Evolutionary conservation across 2,888 invertebrate genomes (phyloP), one percentile per base, ranked within the genome.

Genomic region (Drosophila pseudotalamancana): DNA sequence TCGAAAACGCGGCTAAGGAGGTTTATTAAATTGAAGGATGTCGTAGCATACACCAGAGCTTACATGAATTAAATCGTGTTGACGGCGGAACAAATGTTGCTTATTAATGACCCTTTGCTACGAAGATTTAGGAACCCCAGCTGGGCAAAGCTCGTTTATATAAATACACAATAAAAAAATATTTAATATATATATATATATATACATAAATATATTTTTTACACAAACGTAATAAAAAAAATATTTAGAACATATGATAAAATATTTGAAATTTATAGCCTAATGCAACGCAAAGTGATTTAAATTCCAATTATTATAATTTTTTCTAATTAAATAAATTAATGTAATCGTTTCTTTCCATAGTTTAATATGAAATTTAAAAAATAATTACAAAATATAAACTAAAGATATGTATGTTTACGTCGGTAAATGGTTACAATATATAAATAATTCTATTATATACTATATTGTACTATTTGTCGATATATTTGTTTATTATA

Each of bases 231-330:
- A 40, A 14, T 21, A 27, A 74, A 64, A 75, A 79, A 68, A 67
- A 70, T 59, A 66, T 75, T 79, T 77, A 82, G 82, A 75, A 62
- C 69, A 80, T 66, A 73, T 67, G 67, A 72, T 60, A 56, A 69
- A 69, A 67, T 82, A 69, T 71, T 74, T 77, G 83, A 85, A 80
- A 72, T 76, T 78, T 77, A 80, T 76, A 76, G 79, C 74, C 72
- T 80, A 82, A 81, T 77, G 70, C 74, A 81, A 82, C 72, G 78
- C 81, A 87, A 87, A 87, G 86, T 87, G 86, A 85, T 85, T 87
- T 87, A 85, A 81, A 82, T 84, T 84, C 84, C 84, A 84, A 84
- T 84, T 87, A 82, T 87, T 81, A 87, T 83, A 75, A 87, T 87
- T 72, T 85, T 78, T 78, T 87, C 74, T 82, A 79, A 78, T 81